phyloP scores from a whole-genome alignment of 1,140 invertebrate genomes.

The Drosophila tani region DNA sequence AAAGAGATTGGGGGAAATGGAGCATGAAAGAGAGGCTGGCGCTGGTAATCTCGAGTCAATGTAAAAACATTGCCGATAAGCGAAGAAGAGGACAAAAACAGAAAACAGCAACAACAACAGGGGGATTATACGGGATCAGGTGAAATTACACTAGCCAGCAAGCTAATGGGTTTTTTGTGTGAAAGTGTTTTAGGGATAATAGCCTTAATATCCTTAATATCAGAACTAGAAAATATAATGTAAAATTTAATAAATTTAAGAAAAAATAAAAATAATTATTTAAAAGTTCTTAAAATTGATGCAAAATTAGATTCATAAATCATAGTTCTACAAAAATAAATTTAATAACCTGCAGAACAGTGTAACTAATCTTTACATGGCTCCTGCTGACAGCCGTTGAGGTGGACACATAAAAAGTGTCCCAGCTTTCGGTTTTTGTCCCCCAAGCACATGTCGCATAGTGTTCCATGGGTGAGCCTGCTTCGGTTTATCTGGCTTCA shows the following conservation, averaged over 20 bases:
- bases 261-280: no score
- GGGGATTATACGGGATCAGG: conserved; percentile 56
- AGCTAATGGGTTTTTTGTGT: not conserved
- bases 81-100: conserved; percentile 31
- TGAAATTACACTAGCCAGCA: conserved; percentile 55
- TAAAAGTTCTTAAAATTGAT: no score
- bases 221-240: not conserved
- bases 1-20: conserved; percentile 14
- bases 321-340: not conserved
- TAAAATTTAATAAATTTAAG: not conserved
- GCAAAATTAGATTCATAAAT: not conserved
- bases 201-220: no score
- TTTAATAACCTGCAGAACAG: not conserved
- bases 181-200: no score
- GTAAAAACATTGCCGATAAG: conserved; percentile 64
- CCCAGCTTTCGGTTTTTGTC: conserved; percentile 20
- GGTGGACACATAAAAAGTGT: conserved; percentile 33
- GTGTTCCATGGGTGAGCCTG: conserved; percentile 53
- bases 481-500: conserved; percentile 55
- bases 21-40: conserved; percentile 1
- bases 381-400: conserved; percentile 5
- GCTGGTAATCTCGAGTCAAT: conserved; percentile 74
- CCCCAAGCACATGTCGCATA: conserved; percentile 43
- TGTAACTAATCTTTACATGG: conserved; percentile 16
- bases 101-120: conserved; percentile 15